Conservation (phyloP, 2,888 invertebrate genomes). For the Harmothoe impar region DNA sequence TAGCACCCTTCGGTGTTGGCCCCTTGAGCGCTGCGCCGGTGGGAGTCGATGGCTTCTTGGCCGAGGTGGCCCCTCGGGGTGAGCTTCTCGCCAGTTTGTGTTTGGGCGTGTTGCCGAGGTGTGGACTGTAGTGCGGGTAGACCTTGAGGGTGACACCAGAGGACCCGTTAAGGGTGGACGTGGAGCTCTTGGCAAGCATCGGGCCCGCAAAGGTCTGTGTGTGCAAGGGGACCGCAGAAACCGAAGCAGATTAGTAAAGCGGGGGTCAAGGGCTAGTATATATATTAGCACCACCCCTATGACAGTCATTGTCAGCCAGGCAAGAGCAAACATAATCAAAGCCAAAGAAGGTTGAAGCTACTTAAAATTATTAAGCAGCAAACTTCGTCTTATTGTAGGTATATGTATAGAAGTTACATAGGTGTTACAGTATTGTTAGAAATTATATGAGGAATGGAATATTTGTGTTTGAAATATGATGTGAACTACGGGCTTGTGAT, state of each 20-base stretch:
- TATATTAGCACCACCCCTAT: too few relatives aligned
- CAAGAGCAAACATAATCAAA: background rate
- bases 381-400: background rate
- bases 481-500: background rate
- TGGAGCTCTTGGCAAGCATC: background rate
- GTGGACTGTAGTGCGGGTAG: constrained; percentile 60
- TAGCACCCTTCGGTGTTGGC: background rate
- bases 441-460: background rate
- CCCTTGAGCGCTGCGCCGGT: background rate
- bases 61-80: background rate
- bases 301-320: background rate
- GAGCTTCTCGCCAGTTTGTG: constrained; percentile 51
- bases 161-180: constrained; percentile 40
- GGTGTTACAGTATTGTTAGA: background rate
- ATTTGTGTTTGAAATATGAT: background rate
- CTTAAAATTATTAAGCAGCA: background rate
- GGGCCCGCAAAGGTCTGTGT: background rate
- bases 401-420: background rate
- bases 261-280: too few relatives aligned
- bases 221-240: background rate
- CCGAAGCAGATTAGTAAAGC: constrained; percentile 6
- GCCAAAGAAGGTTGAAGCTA: background rate
- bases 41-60: background rate
- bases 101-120: constrained; percentile 18
- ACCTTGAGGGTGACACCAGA: constrained; percentile 49